Conservation (phyloP, 2,888 invertebrate genomes). For the Oscheius sp. region DNA sequence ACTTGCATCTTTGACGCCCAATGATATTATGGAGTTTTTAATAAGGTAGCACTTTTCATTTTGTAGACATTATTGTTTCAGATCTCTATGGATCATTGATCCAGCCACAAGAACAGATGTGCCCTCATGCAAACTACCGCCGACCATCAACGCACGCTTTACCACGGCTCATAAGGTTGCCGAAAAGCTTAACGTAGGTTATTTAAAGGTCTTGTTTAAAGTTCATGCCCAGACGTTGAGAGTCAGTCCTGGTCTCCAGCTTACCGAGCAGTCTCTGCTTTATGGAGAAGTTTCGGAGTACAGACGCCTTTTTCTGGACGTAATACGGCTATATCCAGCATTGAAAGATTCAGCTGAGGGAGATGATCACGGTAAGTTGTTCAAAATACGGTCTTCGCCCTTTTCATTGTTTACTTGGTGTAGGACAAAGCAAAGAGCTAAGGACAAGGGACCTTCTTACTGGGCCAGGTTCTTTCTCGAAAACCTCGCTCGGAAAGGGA, state of each 20-base stretch:
- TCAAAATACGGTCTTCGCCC: no score
- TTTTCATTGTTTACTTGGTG: no score
- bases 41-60: slow-evolving; percentile 10
- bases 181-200: slow-evolving; percentile 11
- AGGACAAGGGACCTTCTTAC: no score
- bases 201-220: background rate
- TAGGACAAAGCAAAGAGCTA: no score
- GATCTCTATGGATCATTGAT: slow-evolving; percentile 51
- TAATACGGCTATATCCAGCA: slow-evolving; percentile 28
- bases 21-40: slow-evolving; percentile 28
- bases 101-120: slow-evolving; percentile 19
- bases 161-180: slow-evolving; percentile 20
- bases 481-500: no score
- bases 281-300: slow-evolving; percentile 41
- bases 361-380: background rate
- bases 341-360: background rate
- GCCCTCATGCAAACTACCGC: slow-evolving; percentile 34
- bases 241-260: slow-evolving; percentile 41
- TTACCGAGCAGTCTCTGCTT: slow-evolving; percentile 40
- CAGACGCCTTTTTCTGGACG: slow-evolving; percentile 24
- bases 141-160: slow-evolving; percentile 15
- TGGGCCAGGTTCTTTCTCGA: no score
- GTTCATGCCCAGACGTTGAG: slow-evolving; percentile 40
- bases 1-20: slow-evolving; percentile 2
- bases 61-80: slow-evolving; percentile 2